Conservation (phyloP, 2,113 vertebrate genomes). For the Pampusana beccarii region DNA sequence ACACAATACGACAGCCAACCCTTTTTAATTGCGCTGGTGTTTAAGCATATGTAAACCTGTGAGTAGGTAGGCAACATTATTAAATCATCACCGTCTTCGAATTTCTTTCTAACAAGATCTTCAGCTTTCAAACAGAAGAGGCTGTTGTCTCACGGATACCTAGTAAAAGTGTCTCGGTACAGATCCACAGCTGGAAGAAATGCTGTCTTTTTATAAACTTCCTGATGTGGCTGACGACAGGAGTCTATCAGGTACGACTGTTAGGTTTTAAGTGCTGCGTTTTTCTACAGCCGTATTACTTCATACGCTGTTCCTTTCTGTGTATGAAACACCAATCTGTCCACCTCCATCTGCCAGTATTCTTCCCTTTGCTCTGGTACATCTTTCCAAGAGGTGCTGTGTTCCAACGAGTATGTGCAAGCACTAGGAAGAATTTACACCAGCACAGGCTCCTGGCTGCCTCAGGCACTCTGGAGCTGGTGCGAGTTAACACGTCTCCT, state of each 20-base stretch:
- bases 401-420: neutral
- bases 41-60: neutral
- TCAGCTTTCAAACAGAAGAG: neutral
- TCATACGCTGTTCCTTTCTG: neutral
- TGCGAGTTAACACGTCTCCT: neutral
- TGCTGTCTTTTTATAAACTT: neutral
- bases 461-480: too few relatives aligned
- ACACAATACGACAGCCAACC: neutral
- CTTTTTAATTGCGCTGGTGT: neutral
- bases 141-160: neutral
- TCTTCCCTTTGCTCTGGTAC: neutral
- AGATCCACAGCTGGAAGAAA: neutral
- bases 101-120: neutral
- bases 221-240: neutral
- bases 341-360: neutral
- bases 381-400: neutral
- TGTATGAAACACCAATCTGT: neutral
- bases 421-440: neutral
- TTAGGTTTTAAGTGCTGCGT: neutral
- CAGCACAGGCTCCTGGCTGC: neutral
- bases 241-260: fast-evolving
- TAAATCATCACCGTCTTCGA: neutral
- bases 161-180: neutral
- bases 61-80: neutral
- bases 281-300: neutral